These are phyloP conservation scores for Temnothorax nylanderi DNA, from an alignment of 1,140 invertebrate species.

Conservation along the genomic window DNA sequence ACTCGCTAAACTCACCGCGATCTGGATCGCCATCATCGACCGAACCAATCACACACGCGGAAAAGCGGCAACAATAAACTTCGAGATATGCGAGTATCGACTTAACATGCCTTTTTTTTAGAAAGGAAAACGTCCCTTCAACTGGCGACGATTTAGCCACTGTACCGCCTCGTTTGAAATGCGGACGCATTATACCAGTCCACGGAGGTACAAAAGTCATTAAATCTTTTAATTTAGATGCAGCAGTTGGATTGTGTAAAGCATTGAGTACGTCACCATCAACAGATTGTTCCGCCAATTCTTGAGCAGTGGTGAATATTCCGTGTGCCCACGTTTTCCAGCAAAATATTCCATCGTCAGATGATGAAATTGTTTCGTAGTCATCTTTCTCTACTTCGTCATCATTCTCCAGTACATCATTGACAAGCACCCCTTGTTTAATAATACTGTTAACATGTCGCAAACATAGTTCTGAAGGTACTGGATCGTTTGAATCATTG, in stretches of 20 bases:
- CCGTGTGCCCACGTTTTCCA: not conserved
- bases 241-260: constrained; percentile 9
- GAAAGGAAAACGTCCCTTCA: not conserved
- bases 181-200: constrained; percentile 4
- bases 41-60: too few species aligned
- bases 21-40: too few species aligned
- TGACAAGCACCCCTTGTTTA: constrained; percentile 1
- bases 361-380: not conserved
- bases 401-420: not conserved
- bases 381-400: not conserved
- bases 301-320: not conserved
- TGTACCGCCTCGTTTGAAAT: not conserved
- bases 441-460: not conserved
- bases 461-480: not conserved
- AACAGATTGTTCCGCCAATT: not conserved
- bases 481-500: not conserved
- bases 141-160: not conserved
- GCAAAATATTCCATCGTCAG: not conserved
- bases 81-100: too few species aligned
- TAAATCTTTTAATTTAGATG: constrained; percentile 4
- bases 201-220: not conserved
- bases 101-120: too few species aligned
- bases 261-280: constrained; percentile 1
- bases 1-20: too few species aligned
- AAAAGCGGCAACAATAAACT: too few species aligned